Base-by-base conservation (phyloP, 92 coral and sea anemone genomes). In the Epizoanthus fatuus region DNA sequence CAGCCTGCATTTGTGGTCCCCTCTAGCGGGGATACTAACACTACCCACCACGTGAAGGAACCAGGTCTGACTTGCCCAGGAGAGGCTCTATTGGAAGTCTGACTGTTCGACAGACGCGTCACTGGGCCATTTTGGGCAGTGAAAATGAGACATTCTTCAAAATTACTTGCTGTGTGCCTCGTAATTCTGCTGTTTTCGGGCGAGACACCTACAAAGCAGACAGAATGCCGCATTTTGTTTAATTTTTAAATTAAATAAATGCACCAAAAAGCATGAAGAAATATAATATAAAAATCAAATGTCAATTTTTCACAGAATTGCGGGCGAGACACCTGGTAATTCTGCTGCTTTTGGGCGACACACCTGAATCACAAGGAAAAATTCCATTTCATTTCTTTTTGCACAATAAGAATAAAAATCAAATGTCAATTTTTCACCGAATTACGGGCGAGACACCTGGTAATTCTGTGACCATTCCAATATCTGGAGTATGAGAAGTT, bases 1-100 rank as follows among this genome's bases (percentile, higher is more conserved):
- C 72, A 65, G 72, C 72, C 72, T 65, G 72, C 72, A 65, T 65
- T 65, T 65, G 72, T 65, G 14, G 44, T 22, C 29, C 16, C 29
- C 25, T 2, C 29, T 12, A 7, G 3, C 1, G 25, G 60, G 59
- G 32, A 10, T 5, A 20, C 38, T 72, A 72, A 72, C 79, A 72
- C 79, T 17, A 72, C 79, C 79, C 40, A 22, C 79, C 79, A 72
- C 79, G 79, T 72, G 57, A 72, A 72, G 79, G 79, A 9, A 65
- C 5, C 79, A 72, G 79, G 79, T 72, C 60, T 72, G 58, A 72
- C 79, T 72, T 72, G 47, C 79, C 47, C 58, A 72, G 38, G 79
- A 72, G 79, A 73, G 79, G 79, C 60, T 73, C 44, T 73, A 73
- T 10, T 7, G 60, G 60, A 37, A 22, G 15, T 39, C 39, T 14